phyloP scores from a whole-genome alignment of 2,888 invertebrate species.

The Thyatira batis region DNA sequence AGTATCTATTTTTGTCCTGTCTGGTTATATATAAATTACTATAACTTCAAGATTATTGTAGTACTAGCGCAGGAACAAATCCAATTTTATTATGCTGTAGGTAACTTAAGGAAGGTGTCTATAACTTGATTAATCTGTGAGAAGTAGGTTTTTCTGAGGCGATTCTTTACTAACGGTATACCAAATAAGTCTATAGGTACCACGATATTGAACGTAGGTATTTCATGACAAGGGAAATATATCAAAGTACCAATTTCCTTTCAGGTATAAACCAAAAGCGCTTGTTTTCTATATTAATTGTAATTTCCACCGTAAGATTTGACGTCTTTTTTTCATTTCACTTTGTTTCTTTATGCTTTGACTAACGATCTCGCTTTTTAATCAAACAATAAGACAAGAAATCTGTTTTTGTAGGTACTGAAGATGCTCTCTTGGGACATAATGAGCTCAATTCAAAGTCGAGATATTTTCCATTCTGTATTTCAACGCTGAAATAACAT shows the following conservation, averaged over 20 bases:
- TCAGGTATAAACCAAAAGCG: background rate
- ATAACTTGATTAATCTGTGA: too few species aligned
- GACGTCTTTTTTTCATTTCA: conserved; percentile 1
- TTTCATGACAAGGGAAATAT: background rate
- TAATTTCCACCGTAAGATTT: background rate
- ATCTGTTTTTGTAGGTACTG: conserved; percentile 33
- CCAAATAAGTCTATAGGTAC: too few species aligned
- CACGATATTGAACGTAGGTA: too few species aligned
- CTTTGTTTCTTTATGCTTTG: conserved; percentile 10
- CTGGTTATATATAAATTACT: background rate
- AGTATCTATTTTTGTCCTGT: conserved; percentile 4
- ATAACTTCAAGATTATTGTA: background rate
- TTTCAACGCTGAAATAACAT: conserved; percentile 1
- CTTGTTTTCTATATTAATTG: background rate
- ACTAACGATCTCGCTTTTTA: conserved; percentile 21
- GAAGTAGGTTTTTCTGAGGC: too few species aligned
- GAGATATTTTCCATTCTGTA: conserved; percentile 11
- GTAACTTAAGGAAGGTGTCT: too few species aligned
- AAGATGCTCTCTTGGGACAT: conserved; percentile 24
- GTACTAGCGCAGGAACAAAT: background rate
- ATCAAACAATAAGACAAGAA: conserved; percentile 35
- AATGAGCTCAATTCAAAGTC: conserved; percentile 46
- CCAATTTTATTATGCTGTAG: background rate
- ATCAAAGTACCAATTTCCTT: background rate
- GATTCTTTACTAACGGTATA: too few species aligned